These are phyloP conservation scores for Sylvilagus bachmani DNA, from an alignment of 2,113 vertebrate genomes.

Conservation along the genomic window DNA sequence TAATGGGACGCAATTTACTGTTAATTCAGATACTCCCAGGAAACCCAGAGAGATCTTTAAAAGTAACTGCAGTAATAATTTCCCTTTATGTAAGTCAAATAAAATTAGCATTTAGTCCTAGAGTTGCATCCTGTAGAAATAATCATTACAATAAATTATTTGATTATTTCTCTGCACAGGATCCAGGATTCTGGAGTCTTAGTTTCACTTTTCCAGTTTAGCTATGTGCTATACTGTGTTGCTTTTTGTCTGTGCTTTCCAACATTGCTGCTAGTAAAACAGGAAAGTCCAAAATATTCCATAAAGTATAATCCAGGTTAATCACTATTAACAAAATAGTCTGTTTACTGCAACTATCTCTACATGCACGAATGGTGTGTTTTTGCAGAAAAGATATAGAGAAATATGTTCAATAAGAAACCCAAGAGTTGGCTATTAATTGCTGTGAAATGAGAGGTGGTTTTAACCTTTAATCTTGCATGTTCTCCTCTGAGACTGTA, in stretches of 20 bases:
- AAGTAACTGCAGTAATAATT: constrained; percentile 75
- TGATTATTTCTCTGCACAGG: constrained; percentile 56
- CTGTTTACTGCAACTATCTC: background rate
- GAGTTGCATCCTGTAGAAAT: constrained; percentile 48
- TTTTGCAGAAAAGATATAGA: background rate
- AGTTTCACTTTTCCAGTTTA: background rate
- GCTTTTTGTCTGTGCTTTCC: background rate
- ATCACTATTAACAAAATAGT: background rate
- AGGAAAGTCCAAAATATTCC: constrained; percentile 15
- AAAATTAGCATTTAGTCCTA: constrained; percentile 64
- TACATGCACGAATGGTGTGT: background rate
- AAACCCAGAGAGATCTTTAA: constrained; percentile 67
- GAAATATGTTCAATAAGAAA: background rate
- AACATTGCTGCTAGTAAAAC: background rate
- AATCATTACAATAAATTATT: constrained; percentile 71
- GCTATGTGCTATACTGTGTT: background rate
- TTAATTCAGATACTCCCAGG: constrained; percentile 77
- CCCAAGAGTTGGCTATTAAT: background rate
- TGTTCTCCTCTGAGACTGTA: constrained; percentile 24
- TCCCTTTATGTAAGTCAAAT: constrained; percentile 72
- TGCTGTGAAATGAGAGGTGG: background rate
- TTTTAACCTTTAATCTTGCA: background rate
- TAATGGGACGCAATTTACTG: constrained; percentile 77
- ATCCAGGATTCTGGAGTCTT: constrained; percentile 58
- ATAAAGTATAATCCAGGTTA: background rate